Conservation (phyloP, 2,113 vertebrate genomes). For the Tor tambroides region DNA sequence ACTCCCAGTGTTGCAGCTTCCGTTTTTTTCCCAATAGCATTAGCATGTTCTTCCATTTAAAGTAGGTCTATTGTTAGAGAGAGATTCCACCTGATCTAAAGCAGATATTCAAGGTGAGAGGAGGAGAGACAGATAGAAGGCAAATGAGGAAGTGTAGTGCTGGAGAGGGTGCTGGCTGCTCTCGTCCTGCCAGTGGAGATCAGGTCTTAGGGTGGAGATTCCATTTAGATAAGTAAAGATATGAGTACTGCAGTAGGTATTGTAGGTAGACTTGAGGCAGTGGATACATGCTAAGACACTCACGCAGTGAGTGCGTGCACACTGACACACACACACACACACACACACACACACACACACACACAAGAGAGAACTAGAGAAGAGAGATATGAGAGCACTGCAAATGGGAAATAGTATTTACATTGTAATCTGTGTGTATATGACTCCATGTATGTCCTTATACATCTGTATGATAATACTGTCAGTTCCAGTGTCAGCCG, state of each 20-base stretch:
- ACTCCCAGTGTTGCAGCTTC: background rate
- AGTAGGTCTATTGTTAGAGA: conserved; percentile 37
- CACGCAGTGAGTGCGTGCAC: conserved; percentile 59
- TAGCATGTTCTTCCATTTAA: conserved; percentile 7
- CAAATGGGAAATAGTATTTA: conserved; percentile 63
- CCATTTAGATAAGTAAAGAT: conserved; percentile 66
- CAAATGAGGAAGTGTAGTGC: conserved; percentile 44
- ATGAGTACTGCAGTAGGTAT: conserved; percentile 54
- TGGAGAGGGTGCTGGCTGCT: conserved; percentile 50
- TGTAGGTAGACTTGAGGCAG: conserved; percentile 59
- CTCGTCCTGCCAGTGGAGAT: conserved; percentile 54
- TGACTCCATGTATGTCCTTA: conserved; percentile 30
- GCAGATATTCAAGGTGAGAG: conserved; percentile 57
- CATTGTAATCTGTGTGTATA: conserved; percentile 17
- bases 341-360: conserved; percentile 59
- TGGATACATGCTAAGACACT: conserved; percentile 64
- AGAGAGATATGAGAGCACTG: conserved; percentile 60
- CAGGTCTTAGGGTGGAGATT: conserved; percentile 57
- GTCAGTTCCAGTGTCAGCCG: conserved; percentile 29
- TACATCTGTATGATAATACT: conserved; percentile 47
- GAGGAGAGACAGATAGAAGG: conserved; percentile 54
- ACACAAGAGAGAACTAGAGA: conserved; percentile 55
- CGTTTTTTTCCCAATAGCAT: background rate
- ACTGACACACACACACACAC: conserved; percentile 55
- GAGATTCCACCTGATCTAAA: conserved; percentile 34